Evolutionary conservation across 2,113 vertebrate genomes (phyloP).

Genomic region (Atherinomorus stipes): DNA sequence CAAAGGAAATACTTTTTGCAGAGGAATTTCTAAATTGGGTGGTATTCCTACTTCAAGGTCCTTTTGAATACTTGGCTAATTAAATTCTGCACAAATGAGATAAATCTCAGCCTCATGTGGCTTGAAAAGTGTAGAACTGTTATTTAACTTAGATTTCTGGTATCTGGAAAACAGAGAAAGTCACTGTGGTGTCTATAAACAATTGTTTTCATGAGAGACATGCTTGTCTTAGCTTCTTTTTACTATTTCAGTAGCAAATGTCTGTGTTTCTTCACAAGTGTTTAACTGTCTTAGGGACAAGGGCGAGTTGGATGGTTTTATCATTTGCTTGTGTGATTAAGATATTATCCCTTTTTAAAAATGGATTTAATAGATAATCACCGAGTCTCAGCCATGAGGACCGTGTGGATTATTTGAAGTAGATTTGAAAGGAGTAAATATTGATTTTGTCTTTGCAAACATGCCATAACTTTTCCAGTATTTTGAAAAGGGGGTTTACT

Average conservation of each 20-base stretch:
- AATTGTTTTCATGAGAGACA: conserved; percentile 51
- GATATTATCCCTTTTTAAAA: not conserved
- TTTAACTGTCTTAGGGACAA: not conserved
- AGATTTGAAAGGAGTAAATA: not conserved
- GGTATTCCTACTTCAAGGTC: conserved; percentile 30
- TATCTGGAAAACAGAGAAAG: conserved; percentile 6
- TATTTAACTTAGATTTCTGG: conserved; percentile 5
- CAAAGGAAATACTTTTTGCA: not conserved
- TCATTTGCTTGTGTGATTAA: not conserved
- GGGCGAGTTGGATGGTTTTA: not conserved
- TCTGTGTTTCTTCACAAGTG: not conserved
- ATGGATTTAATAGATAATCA: not conserved
- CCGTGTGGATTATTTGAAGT: not conserved
- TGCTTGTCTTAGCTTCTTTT: conserved; percentile 36
- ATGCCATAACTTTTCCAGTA: no score
- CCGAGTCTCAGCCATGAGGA: not conserved
- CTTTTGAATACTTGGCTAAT: conserved; percentile 47
- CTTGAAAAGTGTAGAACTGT: conserved; percentile 4
- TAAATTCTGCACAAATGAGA: conserved; percentile 42
- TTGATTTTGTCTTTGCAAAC: no score
- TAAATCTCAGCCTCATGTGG: conserved; percentile 37
- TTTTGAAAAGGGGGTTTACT: conserved; percentile 31
- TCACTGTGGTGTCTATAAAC: conserved; percentile 34
- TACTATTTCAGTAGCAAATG: not conserved
- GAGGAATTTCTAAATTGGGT: conserved; percentile 41